phyloP scores from a whole-genome alignment of 1,140 invertebrate genomes.

The Penaeus indicus region DNA sequence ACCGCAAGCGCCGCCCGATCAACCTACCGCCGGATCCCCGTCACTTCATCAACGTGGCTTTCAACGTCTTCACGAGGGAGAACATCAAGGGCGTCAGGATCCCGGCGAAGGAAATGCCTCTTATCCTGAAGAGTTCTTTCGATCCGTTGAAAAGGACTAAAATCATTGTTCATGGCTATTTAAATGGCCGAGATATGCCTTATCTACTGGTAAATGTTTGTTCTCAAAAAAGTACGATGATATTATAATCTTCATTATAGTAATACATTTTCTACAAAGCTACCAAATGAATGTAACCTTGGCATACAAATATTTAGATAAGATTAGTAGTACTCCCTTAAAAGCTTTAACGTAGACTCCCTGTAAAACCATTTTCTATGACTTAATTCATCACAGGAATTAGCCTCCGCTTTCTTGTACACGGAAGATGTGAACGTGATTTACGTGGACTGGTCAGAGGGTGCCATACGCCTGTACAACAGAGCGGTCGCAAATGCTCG shows the following conservation, averaged over 20 bases:
- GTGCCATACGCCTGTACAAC: constrained; percentile 28
- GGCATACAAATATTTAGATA: too few species aligned
- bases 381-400: neutral
- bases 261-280: too few species aligned
- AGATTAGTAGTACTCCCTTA: neutral
- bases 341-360: neutral
- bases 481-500: constrained; percentile 37
- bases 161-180: constrained; percentile 45
- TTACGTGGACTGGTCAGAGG: constrained; percentile 45
- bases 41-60: constrained; percentile 19
- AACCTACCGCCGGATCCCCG: constrained; percentile 32
- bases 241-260: too few species aligned
- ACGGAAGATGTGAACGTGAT: constrained; percentile 37
- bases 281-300: too few species aligned
- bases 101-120: neutral
- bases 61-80: constrained; percentile 20
- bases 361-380: neutral
- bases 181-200: constrained; percentile 46
- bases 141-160: constrained; percentile 28
- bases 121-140: constrained; percentile 31
- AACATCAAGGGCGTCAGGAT: constrained; percentile 25
- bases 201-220: constrained; percentile 28
- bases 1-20: constrained; percentile 13
- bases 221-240: neutral
- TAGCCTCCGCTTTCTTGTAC: neutral